Conservation (phyloP, 1,140 invertebrate species). For the Pogonomyrmex californicus region DNA sequence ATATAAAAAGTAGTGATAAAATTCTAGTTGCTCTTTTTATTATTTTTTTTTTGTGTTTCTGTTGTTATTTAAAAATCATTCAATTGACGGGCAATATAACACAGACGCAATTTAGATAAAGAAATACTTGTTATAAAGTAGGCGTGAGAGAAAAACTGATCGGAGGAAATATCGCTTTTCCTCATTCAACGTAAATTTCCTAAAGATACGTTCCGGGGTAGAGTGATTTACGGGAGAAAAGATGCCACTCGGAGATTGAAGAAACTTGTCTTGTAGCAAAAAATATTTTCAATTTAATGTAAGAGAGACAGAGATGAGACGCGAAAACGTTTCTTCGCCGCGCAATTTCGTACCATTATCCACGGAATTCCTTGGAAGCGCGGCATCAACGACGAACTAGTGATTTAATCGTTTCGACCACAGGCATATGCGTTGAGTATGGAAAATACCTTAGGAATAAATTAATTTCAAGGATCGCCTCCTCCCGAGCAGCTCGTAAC, state of each 20-base stretch:
- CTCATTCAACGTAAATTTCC: background rate
- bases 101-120: background rate
- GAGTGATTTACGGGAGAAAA: conserved; percentile 33
- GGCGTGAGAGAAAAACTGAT: background rate
- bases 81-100: background rate
- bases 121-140: background rate
- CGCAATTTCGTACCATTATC: conserved; percentile 57
- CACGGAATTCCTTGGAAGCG: conserved; percentile 32
- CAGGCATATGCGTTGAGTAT: conserved; percentile 54
- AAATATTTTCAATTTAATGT: conserved; percentile 56
- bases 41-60: background rate
- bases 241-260: conserved; percentile 44
- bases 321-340: background rate
- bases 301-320: background rate
- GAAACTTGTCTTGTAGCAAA: conserved; percentile 33
- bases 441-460: conserved; percentile 66
- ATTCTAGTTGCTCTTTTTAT: no score
- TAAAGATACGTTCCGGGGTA: background rate
- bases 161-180: background rate
- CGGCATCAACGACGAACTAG: conserved; percentile 29
- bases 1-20: no score
- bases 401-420: conserved; percentile 60
- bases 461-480: conserved; percentile 59
- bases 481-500: conserved; percentile 33
- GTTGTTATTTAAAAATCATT: background rate